These are phyloP conservation scores for Zoanthus sansibaricus DNA, from an alignment of 92 coral and sea anemone genomes.

Conservation along the genomic window DNA sequence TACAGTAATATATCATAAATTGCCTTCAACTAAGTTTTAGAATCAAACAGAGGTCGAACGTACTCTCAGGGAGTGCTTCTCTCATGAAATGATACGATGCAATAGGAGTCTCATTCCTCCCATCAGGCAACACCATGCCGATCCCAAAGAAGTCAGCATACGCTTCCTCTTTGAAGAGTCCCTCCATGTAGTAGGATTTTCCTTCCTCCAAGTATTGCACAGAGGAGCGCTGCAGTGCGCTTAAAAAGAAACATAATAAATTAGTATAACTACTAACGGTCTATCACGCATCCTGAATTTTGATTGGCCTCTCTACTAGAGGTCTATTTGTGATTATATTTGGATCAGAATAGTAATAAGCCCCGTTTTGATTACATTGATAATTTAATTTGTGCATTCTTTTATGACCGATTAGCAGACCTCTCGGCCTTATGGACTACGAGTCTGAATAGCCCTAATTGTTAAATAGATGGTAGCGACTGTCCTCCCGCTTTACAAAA, in stretches of 20 bases:
- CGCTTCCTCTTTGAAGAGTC: neutral
- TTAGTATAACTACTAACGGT: neutral
- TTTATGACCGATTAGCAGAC: no score
- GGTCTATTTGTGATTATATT: no score
- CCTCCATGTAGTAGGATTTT: conserved; percentile 19
- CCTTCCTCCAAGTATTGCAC: conserved; percentile 13
- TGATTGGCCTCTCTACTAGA: no score
- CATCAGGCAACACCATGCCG: conserved; percentile 27
- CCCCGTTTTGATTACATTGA: no score
- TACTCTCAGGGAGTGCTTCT: conserved; percentile 13
- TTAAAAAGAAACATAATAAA: neutral
- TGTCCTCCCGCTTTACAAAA: no score
- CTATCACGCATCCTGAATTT: neutral
- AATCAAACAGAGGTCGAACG: neutral
- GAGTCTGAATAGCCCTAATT: no score
- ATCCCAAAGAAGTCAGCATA: conserved; percentile 37
- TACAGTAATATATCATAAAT: no score
- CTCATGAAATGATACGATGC: conserved; percentile 18
- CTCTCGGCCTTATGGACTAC: no score
- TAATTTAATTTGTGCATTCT: no score
- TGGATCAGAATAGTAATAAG: no score
- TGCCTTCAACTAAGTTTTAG: neutral
- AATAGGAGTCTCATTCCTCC: conserved; percentile 27
- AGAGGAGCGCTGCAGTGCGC: neutral
- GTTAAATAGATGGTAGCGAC: no score